phyloP scores from a whole-genome alignment of 53 echinoderm and acorn worm genomes.

The Henricia sp. region DNA sequence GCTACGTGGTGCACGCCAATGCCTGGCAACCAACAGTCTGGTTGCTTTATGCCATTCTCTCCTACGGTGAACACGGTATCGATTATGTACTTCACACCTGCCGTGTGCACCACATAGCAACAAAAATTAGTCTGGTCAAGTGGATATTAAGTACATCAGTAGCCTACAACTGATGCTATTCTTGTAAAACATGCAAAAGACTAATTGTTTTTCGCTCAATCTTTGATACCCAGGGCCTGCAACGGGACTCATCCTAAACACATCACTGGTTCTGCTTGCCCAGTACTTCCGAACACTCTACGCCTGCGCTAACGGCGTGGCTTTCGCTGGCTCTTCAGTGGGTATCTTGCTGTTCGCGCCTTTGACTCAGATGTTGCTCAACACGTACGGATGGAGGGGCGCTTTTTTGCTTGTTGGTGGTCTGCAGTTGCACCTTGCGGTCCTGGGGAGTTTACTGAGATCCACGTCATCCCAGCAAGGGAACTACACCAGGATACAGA shows the following conservation, averaged over 20 bases:
- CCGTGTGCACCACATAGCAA: neutral
- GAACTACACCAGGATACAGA: neutral
- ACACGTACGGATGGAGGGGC: slow-evolving; percentile 38
- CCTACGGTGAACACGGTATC: neutral
- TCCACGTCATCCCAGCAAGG: neutral
- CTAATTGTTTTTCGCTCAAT: neutral
- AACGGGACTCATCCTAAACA: slow-evolving; percentile 20
- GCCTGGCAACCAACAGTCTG: too few species aligned
- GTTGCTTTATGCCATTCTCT: too few species aligned
- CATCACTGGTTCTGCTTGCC: slow-evolving; percentile 25
- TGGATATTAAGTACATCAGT: neutral
- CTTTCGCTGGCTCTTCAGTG: slow-evolving; percentile 12
- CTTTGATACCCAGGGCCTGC: neutral
- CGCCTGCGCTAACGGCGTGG: slow-evolving; percentile 40
- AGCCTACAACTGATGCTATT: neutral
- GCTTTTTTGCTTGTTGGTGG: slow-evolving; percentile 42
- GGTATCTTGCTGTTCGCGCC: slow-evolving; percentile 26
- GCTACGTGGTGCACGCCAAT: too few species aligned
- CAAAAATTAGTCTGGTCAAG: neutral
- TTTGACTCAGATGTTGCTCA: slow-evolving; percentile 19
- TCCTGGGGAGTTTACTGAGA: slow-evolving; percentile 26
- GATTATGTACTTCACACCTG: neutral
- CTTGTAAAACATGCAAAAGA: neutral
- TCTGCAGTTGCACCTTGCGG: slow-evolving; percentile 21
- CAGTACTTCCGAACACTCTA: slow-evolving; percentile 6